Evolutionary conservation across 2,888 invertebrate genomes (phyloP).

Genomic region (Archips xylosteana): DNA sequence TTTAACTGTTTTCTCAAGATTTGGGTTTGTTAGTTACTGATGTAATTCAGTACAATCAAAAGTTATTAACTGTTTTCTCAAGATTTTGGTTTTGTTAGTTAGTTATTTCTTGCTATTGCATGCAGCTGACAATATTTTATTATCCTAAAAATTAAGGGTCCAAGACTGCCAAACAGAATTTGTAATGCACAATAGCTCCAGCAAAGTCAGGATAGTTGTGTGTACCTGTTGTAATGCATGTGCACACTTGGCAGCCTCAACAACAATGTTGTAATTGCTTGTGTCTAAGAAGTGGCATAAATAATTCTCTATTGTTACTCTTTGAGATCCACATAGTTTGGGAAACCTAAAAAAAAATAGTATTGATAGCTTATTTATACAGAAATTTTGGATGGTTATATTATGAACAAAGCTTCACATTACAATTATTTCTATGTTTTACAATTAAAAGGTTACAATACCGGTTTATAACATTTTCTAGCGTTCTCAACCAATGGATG

Average conservation of each 20-base stretch:
- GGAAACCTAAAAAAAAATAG: constrained; percentile 67
- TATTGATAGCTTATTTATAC: too few species aligned
- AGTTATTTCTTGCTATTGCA: too few species aligned
- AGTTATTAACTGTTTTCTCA: too few species aligned
- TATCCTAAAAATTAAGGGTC: too few species aligned
- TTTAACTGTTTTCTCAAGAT: too few species aligned
- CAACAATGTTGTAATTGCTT: constrained; percentile 64
- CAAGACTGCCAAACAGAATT: too few species aligned
- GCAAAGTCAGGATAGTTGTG: neutral
- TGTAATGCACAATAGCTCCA: neutral
- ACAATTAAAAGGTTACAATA: constrained; percentile 46
- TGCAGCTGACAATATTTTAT: too few species aligned
- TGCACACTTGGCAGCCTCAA: constrained; percentile 76
- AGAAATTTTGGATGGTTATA: neutral
- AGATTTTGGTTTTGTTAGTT: too few species aligned
- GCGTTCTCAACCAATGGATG: constrained; percentile 62
- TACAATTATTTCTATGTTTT: constrained; percentile 55
- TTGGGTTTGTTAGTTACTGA: too few species aligned
- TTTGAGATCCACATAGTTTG: constrained; percentile 71
- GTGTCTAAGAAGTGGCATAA: constrained; percentile 63
- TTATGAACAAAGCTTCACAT: neutral
- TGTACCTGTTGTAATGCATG: constrained; percentile 74
- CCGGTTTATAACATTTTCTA: constrained; percentile 72
- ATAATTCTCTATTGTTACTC: constrained; percentile 65
- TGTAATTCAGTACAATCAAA: too few species aligned